phyloP scores from a whole-genome alignment of 2,888 invertebrate genomes.

The Caenorhabditis sp. region DNA sequence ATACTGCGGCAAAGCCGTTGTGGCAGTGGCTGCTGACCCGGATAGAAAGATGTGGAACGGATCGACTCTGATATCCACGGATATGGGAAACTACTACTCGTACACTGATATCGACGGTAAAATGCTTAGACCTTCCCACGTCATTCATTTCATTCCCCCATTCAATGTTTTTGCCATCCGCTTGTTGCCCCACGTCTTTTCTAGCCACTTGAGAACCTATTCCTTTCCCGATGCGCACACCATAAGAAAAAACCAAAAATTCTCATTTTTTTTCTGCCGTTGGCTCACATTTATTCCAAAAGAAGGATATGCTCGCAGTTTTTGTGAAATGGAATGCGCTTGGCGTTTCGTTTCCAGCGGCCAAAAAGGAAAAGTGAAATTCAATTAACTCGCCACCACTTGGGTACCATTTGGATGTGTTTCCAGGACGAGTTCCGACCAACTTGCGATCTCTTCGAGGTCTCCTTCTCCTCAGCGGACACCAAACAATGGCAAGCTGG shows the following conservation, averaged over 20 bases:
- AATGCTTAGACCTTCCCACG: constrained; percentile 8
- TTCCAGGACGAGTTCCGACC: constrained; percentile 62
- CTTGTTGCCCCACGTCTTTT: background rate
- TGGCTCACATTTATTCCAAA: background rate
- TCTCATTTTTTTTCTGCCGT: background rate
- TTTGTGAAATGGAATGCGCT: background rate
- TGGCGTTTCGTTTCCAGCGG: background rate
- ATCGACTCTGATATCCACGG: constrained; percentile 57
- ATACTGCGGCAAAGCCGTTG: constrained; percentile 63
- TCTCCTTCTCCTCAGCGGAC: constrained; percentile 55
- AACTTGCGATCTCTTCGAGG: constrained; percentile 63
- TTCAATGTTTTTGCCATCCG: no score
- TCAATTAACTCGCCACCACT: constrained; percentile 2
- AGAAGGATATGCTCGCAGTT: background rate
- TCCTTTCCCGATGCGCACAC: constrained; percentile 1
- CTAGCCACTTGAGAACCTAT: constrained; percentile 14
- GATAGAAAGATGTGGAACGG: constrained; percentile 46
- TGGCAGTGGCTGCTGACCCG: constrained; percentile 51
- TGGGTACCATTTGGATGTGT: background rate
- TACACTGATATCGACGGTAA: constrained; percentile 65
- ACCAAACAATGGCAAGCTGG: constrained; percentile 55
- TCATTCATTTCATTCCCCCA: no score
- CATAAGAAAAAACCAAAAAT: constrained; percentile 2
- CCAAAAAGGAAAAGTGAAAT: constrained; percentile 5
- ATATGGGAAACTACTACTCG: constrained; percentile 60